Evolutionary conservation across 1,140 invertebrate genomes (phyloP), one percentile per base, ranked within the genome.

Genomic region (Hyposmocoma kahamanoa): DNA sequence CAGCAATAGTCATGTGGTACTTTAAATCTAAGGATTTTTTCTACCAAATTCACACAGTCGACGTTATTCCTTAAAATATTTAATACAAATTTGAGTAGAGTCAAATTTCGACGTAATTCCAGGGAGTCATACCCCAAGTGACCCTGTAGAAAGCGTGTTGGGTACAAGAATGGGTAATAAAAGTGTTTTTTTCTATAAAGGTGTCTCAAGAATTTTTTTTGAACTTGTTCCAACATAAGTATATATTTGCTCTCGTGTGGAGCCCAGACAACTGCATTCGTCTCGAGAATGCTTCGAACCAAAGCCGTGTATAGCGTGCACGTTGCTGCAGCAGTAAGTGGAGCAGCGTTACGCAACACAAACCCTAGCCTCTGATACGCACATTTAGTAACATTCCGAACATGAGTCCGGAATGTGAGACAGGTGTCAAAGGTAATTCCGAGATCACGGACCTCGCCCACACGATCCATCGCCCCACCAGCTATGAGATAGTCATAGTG

Each of bases 191-290:
- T 22, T 11, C 19, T 10, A 21, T 21, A 41, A 21, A 41, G n/a
- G 11, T 41, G 8, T 4, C 38, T 9, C 13, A 41, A 15, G 20
- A 41, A 41, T 13, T 21, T 20, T 20, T 41, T 41, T 22, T 41
- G 38, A 15, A 41, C 20, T 41, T 41, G 38, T 15, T 41, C 38
- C 38, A 41, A 20, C 19, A 41, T 41, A 10, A 41, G 38, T 9
- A 21, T 21, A 41, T 41, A 41, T 21, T 41, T 41, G 4, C 13
- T 20, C 19, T 41, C 18, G 13, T 41, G 19, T 13, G 38, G 38
- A 15, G 4, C 10, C 38, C 38, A 41, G 5, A 41, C 38, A 1
- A 41, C 38, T 1, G 38, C 11, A 21, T 21, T 41, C 1, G 38
- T 41, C 22, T 41, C 38, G 10, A 41, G 19, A 2, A 41, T 41